Base-by-base conservation (phyloP, 2,113 vertebrate genomes). In the Alosa alosa region DNA sequence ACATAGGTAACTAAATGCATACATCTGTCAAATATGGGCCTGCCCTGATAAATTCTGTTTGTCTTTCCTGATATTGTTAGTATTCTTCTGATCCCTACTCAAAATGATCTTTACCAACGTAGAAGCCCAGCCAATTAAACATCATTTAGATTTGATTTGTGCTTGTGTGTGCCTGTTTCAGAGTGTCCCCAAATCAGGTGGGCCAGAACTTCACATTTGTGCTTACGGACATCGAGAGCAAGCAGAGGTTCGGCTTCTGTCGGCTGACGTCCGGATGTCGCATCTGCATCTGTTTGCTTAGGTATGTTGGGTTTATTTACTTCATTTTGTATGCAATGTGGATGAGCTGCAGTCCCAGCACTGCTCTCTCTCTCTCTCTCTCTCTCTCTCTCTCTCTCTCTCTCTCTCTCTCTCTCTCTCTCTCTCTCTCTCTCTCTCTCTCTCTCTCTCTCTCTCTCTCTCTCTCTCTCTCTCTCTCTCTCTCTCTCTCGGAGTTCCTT, bases 171-270 rank as follows among this genome's bases (percentile, higher is more conserved):
- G 41, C 86, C 20, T 45, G 49, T 25, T 18, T 49, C 92, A 99
- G 98, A 93, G 97, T 96, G 17, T 96, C 97, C 18, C 96, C 96
- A 90, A 96, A 94, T 89, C 98, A 99, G 91, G 96, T 99, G 90
- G 98, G 98, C 89, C 98, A 99, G 94, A 98, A 99, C 94, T 99
- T 99, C 91, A 97, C 98, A 84, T 99, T 99, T 87, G 98, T 99
- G 88, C 96, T 99, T 87, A 99, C 98, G 50, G 97, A 99, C 94
- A 97, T 99, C 84, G 97, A 99, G 88, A 95, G 98, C 92, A 99
- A 98, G 84, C 98, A 99, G 94, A 95, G 97, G 87, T 99, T 99
- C 91, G 98, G 98, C 86, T 99, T 99, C 94, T 99, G 98, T 91
- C 96, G 98, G 83, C 95, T 99, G 91, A 97, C 97, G 0, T 96